A percentile compares a stretch with the other conserved stretches of the same genome.
phyloP scores from a whole-genome alignment of 1,140 invertebrate species.

The Linepithema humile region DNA sequence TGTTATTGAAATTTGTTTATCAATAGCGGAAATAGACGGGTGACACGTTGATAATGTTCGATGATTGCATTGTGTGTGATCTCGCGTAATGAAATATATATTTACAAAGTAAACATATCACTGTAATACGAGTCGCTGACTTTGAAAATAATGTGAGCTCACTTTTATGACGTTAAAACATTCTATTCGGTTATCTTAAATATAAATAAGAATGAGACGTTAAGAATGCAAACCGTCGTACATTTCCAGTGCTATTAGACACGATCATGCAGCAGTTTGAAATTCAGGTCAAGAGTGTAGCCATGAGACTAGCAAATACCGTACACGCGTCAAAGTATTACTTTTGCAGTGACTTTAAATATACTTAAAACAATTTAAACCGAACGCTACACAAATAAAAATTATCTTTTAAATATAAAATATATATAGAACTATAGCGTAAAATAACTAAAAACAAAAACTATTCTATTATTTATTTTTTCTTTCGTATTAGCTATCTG shows the following conservation, averaged over 20 bases:
- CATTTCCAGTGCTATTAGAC: slow-evolving; percentile 51
- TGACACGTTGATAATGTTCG: background rate
- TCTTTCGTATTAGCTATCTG: no score
- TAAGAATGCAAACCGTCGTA: no score
- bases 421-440: no score
- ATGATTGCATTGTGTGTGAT: background rate
- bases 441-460: background rate
- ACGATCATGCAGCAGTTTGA: slow-evolving; percentile 59
- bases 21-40: background rate
- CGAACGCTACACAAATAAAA: background rate
- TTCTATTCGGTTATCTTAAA: background rate
- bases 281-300: slow-evolving; percentile 77
- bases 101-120: background rate
- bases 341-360: background rate
- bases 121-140: background rate
- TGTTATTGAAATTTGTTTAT: background rate
- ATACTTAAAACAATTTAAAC: background rate
- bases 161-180: background rate
- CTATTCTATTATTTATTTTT: background rate
- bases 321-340: background rate
- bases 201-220: background rate
- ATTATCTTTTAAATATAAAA: background rate
- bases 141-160: background rate
- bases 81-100: no score
- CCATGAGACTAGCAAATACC: slow-evolving; percentile 5